These are phyloP conservation scores for Sebastes baramenuke DNA, from an alignment of 2,797 vertebrate genomes.

Conservation along the genomic window DNA sequence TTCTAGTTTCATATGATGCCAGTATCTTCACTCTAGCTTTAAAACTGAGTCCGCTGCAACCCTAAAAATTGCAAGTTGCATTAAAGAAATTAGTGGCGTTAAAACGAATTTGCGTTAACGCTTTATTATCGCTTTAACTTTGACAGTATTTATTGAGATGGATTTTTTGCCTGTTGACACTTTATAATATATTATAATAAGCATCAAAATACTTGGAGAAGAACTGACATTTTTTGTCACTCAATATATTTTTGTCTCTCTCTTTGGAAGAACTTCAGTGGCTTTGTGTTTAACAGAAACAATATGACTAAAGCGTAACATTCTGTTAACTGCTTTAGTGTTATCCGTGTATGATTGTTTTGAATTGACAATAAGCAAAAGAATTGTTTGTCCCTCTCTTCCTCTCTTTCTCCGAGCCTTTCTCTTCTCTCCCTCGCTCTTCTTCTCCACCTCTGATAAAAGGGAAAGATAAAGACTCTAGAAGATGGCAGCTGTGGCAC, in stretches of 20 bases:
- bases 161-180: too few species aligned
- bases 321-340: neutral
- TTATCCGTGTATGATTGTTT: conserved; percentile 9
- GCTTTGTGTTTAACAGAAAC: conserved; percentile 2
- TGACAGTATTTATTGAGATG: too few species aligned
- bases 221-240: too few species aligned
- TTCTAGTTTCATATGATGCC: too few species aligned
- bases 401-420: neutral
- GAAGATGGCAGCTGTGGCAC: conserved; percentile 67
- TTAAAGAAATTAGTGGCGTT: too few species aligned
- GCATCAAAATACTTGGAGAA: neutral
- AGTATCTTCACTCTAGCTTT: too few species aligned
- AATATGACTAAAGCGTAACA: neutral
- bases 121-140: too few species aligned
- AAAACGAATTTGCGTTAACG: too few species aligned
- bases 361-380: conserved; percentile 7
- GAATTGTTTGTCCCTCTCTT: neutral
- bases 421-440: conserved; percentile 2
- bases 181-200: neutral
- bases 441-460: conserved; percentile 60
- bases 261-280: neutral
- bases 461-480: conserved; percentile 65
- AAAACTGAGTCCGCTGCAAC: too few species aligned
- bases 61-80: too few species aligned
- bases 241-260: neutral